A percentile compares a stretch with the other conserved stretches of the same genome.
These are phyloP conservation scores for Zeuzera pyrina DNA, from an alignment of 2,888 invertebrate species.

Conservation along the genomic window DNA sequence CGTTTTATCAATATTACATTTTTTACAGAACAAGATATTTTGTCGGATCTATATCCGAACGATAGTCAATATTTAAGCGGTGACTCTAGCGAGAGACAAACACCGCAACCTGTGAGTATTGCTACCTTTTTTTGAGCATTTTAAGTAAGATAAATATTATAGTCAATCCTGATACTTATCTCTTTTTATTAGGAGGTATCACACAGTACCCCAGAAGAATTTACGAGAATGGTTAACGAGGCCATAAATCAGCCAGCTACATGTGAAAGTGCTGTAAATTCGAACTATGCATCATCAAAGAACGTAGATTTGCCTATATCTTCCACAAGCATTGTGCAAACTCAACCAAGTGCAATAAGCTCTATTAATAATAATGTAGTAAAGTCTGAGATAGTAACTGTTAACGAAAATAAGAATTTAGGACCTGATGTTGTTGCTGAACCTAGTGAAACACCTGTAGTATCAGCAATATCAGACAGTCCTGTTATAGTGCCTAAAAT, in stretches of 20 bases:
- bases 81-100: conserved; percentile 66
- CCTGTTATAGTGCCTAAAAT: conserved; percentile 76
- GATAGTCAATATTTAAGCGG: conserved; percentile 54
- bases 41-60: conserved; percentile 53
- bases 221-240: conserved; percentile 62
- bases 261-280: conserved; percentile 38
- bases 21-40: conserved; percentile 65
- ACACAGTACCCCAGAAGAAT: conserved; percentile 58
- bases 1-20: too few species aligned
- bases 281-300: conserved; percentile 36
- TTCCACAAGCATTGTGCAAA: conserved; percentile 38
- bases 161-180: conserved; percentile 3
- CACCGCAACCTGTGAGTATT: conserved; percentile 62
- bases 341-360: conserved; percentile 52
- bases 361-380: conserved; percentile 58
- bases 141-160: background rate
- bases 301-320: conserved; percentile 36
- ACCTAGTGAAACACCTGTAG: conserved; percentile 74
- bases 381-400: conserved; percentile 59
- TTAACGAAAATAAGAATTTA: conserved; percentile 55
- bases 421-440: conserved; percentile 49
- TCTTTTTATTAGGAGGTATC: conserved; percentile 33
- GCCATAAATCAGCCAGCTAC: conserved; percentile 49
- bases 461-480: conserved; percentile 80
- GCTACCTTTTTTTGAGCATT: background rate